A percentile compares a stretch with the other conserved stretches of the same genome.
Evolutionary conservation across 2,888 invertebrate species (phyloP).

Genomic region (Eupeodes luniger): DNA sequence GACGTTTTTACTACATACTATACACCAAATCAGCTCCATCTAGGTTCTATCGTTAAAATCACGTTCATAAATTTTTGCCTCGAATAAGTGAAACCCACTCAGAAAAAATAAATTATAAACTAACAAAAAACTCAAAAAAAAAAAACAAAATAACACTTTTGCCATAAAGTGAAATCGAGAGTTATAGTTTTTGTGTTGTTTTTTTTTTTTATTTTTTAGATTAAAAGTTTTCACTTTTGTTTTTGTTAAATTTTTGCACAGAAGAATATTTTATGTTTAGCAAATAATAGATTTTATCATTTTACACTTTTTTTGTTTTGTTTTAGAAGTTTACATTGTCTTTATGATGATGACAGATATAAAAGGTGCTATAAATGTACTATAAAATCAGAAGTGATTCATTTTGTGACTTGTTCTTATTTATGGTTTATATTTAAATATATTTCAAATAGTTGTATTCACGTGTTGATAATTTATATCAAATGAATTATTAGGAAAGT

Average conservation of each 20-base stretch:
- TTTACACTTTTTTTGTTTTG: not conserved
- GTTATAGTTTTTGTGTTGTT: constrained; percentile 23
- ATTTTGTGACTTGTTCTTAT: not conserved
- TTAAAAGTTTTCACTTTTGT: constrained; percentile 44
- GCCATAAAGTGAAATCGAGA: constrained; percentile 67
- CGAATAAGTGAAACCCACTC: constrained; percentile 56
- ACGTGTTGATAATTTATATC: not conserved
- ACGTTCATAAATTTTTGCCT: constrained; percentile 29
- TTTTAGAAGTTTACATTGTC: not conserved
- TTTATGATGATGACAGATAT: not conserved
- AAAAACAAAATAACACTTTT: constrained; percentile 44
- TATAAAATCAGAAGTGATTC: not conserved
- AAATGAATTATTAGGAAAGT: not conserved
- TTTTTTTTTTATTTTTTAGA: constrained; percentile 14
- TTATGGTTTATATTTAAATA: not conserved
- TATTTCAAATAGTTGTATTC: too few relatives aligned
- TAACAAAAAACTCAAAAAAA: constrained; percentile 20
- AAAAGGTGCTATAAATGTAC: not conserved
- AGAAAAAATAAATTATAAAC: not conserved
- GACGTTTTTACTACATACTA: constrained; percentile 50
- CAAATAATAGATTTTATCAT: not conserved
- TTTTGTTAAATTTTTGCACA: constrained; percentile 8
- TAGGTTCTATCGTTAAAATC: constrained; percentile 39
- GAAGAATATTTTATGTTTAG: constrained; percentile 22
- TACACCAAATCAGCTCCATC: constrained; percentile 47